phyloP scores from a whole-genome alignment of 2,888 invertebrate genomes.

The Eilema sororculum region DNA sequence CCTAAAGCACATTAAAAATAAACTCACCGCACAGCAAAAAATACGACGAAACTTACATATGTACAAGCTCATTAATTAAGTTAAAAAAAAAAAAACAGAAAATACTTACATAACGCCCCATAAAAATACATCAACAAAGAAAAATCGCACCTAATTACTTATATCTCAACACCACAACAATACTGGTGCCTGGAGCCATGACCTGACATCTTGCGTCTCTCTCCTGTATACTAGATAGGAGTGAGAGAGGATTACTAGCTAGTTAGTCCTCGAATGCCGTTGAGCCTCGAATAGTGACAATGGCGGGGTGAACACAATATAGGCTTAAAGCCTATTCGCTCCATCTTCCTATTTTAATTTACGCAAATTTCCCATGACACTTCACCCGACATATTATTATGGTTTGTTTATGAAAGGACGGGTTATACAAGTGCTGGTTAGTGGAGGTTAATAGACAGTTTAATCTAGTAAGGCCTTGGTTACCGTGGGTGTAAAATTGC shows the following conservation, averaged over 20 bases:
- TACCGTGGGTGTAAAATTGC: background rate
- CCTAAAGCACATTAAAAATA: slow-evolving; percentile 11
- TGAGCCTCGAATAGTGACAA: slow-evolving; percentile 74
- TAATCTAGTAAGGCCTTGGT: background rate
- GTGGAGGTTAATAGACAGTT: slow-evolving; percentile 31
- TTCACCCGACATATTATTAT: slow-evolving; percentile 78
- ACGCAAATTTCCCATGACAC: slow-evolving; percentile 88
- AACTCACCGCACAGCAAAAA: background rate
- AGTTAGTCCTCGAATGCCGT: slow-evolving; percentile 74
- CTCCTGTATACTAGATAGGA: slow-evolving; percentile 36
- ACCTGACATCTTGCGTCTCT: slow-evolving; percentile 52
- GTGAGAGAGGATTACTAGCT: slow-evolving; percentile 62
- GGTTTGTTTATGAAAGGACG: slow-evolving; percentile 56
- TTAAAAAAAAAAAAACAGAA: slow-evolving; percentile 54
- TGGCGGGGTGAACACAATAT: slow-evolving; percentile 72
- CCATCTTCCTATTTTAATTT: slow-evolving; percentile 87
- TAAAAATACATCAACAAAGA: slow-evolving; percentile 59
- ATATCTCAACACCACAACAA: slow-evolving; percentile 74
- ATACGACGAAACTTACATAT: slow-evolving; percentile 12
- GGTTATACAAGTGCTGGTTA: slow-evolving; percentile 39
- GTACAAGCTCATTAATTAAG: slow-evolving; percentile 45
- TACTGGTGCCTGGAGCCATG: slow-evolving; percentile 71
- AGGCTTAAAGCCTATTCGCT: slow-evolving; percentile 80
- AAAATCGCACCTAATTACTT: slow-evolving; percentile 82
- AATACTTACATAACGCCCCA: slow-evolving; percentile 51